These are phyloP conservation scores for Balanococcus diminutus DNA, from an alignment of 2,888 invertebrate species.

Conservation along the genomic window DNA sequence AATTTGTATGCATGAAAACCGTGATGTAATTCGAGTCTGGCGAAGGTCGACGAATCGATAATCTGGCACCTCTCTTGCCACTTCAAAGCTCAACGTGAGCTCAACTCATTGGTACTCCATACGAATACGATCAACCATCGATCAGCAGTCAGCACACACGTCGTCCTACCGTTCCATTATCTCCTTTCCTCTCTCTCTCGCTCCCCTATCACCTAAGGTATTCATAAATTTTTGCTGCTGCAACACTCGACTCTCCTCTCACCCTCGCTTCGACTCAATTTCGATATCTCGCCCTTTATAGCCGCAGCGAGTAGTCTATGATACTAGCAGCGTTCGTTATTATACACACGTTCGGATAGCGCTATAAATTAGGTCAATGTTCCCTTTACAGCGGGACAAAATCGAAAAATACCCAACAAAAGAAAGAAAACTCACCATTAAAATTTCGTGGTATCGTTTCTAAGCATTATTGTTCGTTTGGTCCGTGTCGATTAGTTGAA, in stretches of 20 bases:
- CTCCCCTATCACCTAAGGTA: no score
- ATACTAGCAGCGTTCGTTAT: neutral
- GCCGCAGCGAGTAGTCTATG: neutral
- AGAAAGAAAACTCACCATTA: neutral
- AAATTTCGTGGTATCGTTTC: neutral
- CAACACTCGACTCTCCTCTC: neutral
- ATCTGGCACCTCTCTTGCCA: neutral
- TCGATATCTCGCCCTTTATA: neutral
- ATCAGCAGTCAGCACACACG: no score
- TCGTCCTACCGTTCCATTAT: neutral
- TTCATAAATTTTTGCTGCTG: neutral
- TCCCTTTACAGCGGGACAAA: neutral
- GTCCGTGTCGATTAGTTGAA: neutral
- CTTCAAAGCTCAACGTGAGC: neutral
- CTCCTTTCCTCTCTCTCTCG: neutral
- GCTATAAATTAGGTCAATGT: neutral
- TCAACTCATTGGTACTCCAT: no score
- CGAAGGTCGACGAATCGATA: neutral
- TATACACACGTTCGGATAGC: neutral
- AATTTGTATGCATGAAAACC: neutral
- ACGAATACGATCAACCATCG: no score
- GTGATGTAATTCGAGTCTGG: neutral
- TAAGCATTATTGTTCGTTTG: neutral
- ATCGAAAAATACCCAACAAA: neutral
- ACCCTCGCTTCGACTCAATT: neutral